phyloP scores from a whole-genome alignment of 2,888 invertebrate genomes.

The Oxyteleia sp. region DNA sequence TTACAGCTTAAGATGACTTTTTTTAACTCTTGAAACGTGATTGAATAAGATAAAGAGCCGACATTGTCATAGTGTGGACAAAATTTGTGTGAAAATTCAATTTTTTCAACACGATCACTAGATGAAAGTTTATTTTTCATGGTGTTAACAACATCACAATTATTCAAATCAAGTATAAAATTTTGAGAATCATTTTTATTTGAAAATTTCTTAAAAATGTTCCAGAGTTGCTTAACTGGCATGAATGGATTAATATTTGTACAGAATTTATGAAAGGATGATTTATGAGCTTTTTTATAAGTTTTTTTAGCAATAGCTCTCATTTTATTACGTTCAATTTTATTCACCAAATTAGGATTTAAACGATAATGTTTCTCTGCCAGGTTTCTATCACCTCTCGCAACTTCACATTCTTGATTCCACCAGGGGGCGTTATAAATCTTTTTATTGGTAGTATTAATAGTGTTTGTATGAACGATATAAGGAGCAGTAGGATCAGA shows the following conservation, averaged over 20 bases:
- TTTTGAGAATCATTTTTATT: not conserved
- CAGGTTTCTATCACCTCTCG: constrained; percentile 11
- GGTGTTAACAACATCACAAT: not conserved
- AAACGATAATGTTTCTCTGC: constrained; percentile 21
- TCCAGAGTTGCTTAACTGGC: not conserved
- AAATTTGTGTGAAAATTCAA: not conserved
- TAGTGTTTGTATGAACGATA: no score
- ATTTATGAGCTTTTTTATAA: not conserved
- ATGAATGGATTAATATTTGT: not conserved
- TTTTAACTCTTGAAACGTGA: not conserved
- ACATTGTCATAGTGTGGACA: not conserved
- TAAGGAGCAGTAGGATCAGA: no score
- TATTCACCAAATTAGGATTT: not conserved
- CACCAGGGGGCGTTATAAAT: constrained; percentile 30
- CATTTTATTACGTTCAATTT: constrained; percentile 25
- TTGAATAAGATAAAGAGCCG: not conserved
- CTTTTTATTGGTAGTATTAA: not conserved
- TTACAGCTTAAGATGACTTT: not conserved
- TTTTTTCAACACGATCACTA: not conserved
- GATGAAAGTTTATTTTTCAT: not conserved
- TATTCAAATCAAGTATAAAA: not conserved
- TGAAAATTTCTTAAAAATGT: not conserved
- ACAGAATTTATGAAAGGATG: not conserved
- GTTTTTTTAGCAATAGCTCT: constrained; percentile 27
- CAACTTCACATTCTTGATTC: constrained; percentile 26